Percentiles rank a stretch among this genome's conserved stretches.
These are phyloP conservation scores for Cardiocondyla obscurior DNA, from an alignment of 1,140 invertebrate species.

Conservation along the genomic window DNA sequence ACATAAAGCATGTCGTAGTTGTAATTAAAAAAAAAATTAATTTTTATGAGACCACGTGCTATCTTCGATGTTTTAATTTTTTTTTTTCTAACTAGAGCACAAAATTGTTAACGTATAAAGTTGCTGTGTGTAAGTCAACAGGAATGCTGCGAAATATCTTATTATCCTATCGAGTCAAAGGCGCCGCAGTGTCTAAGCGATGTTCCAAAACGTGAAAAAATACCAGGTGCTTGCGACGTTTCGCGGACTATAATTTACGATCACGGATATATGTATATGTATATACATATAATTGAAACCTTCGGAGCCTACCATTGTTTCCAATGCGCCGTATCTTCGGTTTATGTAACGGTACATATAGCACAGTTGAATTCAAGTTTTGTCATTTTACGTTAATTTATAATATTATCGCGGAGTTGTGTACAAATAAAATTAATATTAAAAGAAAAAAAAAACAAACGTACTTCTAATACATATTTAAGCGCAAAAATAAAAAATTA, in stretches of 20 bases:
- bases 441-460: not conserved
- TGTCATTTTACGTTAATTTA: not conserved
- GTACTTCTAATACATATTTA: no score
- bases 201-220: conserved; percentile 43
- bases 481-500: not conserved
- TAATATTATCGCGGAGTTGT: not conserved
- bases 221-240: conserved; percentile 31
- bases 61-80: not conserved
- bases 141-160: not conserved
- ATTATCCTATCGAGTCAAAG: not conserved
- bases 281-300: conserved; percentile 37
- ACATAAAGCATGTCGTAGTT: not conserved
- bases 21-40: not conserved
- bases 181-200: conserved; percentile 5
- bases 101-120: not conserved
- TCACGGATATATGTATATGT: conserved; percentile 38
- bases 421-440: not conserved
- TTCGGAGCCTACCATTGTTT: conserved; percentile 1
- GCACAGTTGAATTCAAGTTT: not conserved
- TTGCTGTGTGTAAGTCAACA: not conserved
- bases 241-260: conserved; percentile 32
- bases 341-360: not conserved
- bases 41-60: not conserved
- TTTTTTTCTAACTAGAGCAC: not conserved
- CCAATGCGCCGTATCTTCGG: not conserved